These are phyloP conservation scores for Rhizoglyphus robini DNA, from an alignment of 1,140 invertebrate species.

Conservation along the genomic window DNA sequence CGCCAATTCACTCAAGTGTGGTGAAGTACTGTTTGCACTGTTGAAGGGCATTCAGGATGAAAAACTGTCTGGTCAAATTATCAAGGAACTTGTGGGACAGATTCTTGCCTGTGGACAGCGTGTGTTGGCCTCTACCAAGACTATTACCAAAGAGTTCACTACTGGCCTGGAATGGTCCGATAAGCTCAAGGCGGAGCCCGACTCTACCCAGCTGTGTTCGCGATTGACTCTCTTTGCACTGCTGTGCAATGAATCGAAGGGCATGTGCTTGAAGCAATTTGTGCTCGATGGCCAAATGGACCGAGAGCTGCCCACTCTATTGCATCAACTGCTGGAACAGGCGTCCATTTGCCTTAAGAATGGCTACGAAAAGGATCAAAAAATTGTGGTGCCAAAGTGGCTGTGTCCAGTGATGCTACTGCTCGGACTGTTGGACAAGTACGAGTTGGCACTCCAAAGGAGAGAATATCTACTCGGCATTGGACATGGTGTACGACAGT, in stretches of 20 bases:
- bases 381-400: not conserved
- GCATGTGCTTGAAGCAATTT: not conserved
- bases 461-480: not conserved
- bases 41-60: not conserved
- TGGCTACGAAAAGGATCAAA: not conserved
- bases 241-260: slow-evolving; percentile 2
- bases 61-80: not conserved
- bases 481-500: not conserved
- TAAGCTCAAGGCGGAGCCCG: not conserved
- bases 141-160: not conserved
- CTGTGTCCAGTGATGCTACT: not conserved
- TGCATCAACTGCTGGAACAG: not conserved
- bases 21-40: not conserved
- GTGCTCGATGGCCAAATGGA: no score
- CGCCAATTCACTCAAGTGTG: not conserved
- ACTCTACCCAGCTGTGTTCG: not conserved
- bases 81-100: not conserved
- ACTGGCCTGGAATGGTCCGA: not conserved
- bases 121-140: not conserved
- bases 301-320: not conserved
- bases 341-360: not conserved
- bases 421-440: not conserved
- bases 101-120: not conserved
- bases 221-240: not conserved
- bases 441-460: not conserved